These are phyloP conservation scores for Myathropa florea DNA, from an alignment of 2,888 invertebrate genomes.

Conservation along the genomic window DNA sequence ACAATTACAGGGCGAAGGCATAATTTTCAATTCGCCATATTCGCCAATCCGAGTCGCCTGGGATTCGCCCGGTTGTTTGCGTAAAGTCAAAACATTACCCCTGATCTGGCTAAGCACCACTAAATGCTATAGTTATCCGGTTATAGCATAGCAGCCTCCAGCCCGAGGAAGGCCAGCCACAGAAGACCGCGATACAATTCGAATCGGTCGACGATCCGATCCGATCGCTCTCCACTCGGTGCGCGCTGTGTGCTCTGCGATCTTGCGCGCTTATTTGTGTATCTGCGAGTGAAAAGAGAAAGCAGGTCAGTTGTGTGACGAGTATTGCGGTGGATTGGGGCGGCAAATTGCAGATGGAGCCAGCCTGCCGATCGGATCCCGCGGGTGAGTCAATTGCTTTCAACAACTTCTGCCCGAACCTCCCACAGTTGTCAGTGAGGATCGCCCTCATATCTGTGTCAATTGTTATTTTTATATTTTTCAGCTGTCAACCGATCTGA, in stretches of 20 bases:
- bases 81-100: constrained; percentile 33
- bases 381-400: constrained; percentile 29
- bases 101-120: constrained; percentile 24
- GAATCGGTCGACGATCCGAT: constrained; percentile 41
- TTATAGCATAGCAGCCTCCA: constrained; percentile 13
- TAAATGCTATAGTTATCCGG: neutral
- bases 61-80: constrained; percentile 16
- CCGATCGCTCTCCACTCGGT: constrained; percentile 34
- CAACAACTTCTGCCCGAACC: constrained; percentile 15
- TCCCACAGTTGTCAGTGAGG: constrained; percentile 23
- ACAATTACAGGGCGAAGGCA: constrained; percentile 28
- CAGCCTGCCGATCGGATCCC: constrained; percentile 24
- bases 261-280: constrained; percentile 16
- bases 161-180: constrained; percentile 7
- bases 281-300: constrained; percentile 62
- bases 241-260: neutral
- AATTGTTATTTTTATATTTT: no score
- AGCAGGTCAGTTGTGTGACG: constrained; percentile 68
- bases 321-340: constrained; percentile 11
- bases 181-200: constrained; percentile 41
- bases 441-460: constrained; percentile 24
- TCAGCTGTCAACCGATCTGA: constrained; percentile 30
- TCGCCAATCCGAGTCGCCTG: neutral
- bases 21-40: constrained; percentile 32
- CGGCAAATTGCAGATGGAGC: constrained; percentile 33